These are phyloP conservation scores for Callionymus lyra DNA, from an alignment of 2,113 vertebrate species.

Conservation along the genomic window DNA sequence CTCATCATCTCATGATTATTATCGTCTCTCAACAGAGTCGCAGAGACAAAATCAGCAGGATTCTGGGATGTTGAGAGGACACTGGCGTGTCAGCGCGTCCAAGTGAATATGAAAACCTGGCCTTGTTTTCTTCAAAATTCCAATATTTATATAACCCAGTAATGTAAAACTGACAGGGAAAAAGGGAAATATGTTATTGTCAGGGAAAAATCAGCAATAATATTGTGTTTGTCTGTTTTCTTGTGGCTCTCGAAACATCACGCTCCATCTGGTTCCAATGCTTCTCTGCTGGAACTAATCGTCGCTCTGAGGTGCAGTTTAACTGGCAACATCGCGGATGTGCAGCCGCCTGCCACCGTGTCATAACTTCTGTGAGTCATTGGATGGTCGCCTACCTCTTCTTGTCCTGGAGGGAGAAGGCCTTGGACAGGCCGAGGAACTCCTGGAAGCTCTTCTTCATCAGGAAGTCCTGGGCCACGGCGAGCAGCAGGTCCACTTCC, in stretches of 20 bases:
- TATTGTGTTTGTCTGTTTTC: constrained; percentile 5
- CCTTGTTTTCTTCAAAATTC: too few species aligned
- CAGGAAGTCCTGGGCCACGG: constrained; percentile 72
- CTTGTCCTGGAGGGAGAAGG: constrained; percentile 65
- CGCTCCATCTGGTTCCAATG: constrained; percentile 67
- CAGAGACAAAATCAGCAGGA: too few species aligned
- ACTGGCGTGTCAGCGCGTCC: too few species aligned
- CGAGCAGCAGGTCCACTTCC: constrained; percentile 60
- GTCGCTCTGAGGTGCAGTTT: constrained; percentile 45
- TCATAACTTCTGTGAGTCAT: not conserved
- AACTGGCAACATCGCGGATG: constrained; percentile 50
- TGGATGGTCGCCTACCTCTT: constrained; percentile 60
- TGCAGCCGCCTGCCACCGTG: constrained; percentile 23
- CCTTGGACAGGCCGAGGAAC: constrained; percentile 61
- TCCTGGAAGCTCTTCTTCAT: constrained; percentile 76
- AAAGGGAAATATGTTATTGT: too few species aligned
- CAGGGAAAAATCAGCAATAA: too few species aligned
- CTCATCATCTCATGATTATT: too few species aligned
- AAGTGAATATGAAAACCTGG: too few species aligned
- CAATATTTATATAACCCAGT: not conserved
- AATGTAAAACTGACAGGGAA: not conserved
- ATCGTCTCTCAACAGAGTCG: too few species aligned
- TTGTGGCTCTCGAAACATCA: constrained; percentile 28
- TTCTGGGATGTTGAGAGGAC: too few species aligned
- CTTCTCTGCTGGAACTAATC: constrained; percentile 64